Base-by-base conservation (phyloP, 1,140 invertebrate genomes). In the Macrosteles quadrilineatus region DNA sequence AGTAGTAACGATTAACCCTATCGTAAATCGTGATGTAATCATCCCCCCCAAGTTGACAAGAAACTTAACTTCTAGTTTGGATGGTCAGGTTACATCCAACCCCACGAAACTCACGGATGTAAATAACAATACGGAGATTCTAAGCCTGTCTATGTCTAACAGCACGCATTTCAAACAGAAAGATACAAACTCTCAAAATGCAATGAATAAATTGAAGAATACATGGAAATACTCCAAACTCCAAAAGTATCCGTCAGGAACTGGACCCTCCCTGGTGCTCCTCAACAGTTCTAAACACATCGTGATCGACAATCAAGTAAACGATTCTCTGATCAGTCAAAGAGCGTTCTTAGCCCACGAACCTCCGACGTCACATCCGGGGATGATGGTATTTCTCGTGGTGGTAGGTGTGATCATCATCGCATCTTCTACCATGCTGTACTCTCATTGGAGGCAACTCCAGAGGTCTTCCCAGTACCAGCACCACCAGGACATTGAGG, bases 401-500 rank as follows among this genome's bases (percentile, higher is more conserved):
- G 36, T 53, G n/a, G 19, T 53, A 2, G 47, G 50, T 19, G 17
- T 69, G 6, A 23, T 69, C 1, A 30, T 50, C 14, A 14, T 59
- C 9, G 53, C 67, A 69, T 27, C 67, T 21, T 21, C 57, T 1
- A 32, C 36, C 30, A 69, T 69, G 67, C 23, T 50, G 12, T 27
- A 31, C 27, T 69, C 67, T 0, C 67, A 69, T 1, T 31, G 67
- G 2, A 6, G 12, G 19, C 67, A 62, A 11, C 2, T 17, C 27
- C 25, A 53, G 14, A 57, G 31, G 19, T 2, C 27, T 1, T 23
- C 14, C 3, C 19, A 59, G 55, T 68, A 68, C 21, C 14, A 19
- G 11, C 53, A 59, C n/a, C 67, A 69, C 19, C 53, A 69, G 17
- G 67, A 69, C 53, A 69, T 69, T 19, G 67, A 69, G 32, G 67